Evolutionary conservation across 2,797 vertebrate genomes (phyloP).

Genomic region (Zalophus californianus): DNA sequence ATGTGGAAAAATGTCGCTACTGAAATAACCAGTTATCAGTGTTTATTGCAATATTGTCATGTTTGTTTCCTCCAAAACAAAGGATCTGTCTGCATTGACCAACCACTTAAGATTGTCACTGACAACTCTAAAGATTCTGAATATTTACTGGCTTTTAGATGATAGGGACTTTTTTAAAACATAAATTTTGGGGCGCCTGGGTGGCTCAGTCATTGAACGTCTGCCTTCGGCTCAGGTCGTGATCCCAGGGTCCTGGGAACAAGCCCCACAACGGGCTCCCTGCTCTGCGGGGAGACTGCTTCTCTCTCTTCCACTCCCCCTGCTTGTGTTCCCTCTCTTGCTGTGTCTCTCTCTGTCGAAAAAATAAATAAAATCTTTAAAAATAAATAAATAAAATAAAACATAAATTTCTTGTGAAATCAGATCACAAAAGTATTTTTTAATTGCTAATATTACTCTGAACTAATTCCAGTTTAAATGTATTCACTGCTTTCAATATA

Average conservation of each 20-base stretch:
- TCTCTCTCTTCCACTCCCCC: too few relatives aligned
- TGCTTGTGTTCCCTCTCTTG: too few relatives aligned
- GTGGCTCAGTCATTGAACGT: too few relatives aligned
- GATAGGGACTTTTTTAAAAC: neutral
- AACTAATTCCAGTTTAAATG: neutral
- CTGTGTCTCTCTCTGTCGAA: too few relatives aligned
- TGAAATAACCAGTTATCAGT: neutral
- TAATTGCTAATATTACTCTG: neutral
- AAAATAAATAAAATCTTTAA: too few relatives aligned
- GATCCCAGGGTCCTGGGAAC: too few relatives aligned
- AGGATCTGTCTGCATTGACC: neutral
- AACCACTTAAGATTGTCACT: neutral
- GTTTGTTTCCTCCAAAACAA: neutral
- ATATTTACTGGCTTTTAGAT: neutral
- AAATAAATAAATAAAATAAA: neutral
- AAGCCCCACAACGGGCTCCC: too few relatives aligned
- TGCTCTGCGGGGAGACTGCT: too few relatives aligned
- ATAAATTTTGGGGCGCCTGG: neutral
- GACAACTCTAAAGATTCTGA: neutral
- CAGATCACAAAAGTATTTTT: neutral
- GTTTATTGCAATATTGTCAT: neutral
- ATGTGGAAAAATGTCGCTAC: neutral
- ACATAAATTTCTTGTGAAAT: neutral
- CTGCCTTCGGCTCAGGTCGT: too few relatives aligned
- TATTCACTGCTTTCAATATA: neutral